Base-by-base conservation (phyloP, 2,113 vertebrate species). In the Barbus barbus region DNA sequence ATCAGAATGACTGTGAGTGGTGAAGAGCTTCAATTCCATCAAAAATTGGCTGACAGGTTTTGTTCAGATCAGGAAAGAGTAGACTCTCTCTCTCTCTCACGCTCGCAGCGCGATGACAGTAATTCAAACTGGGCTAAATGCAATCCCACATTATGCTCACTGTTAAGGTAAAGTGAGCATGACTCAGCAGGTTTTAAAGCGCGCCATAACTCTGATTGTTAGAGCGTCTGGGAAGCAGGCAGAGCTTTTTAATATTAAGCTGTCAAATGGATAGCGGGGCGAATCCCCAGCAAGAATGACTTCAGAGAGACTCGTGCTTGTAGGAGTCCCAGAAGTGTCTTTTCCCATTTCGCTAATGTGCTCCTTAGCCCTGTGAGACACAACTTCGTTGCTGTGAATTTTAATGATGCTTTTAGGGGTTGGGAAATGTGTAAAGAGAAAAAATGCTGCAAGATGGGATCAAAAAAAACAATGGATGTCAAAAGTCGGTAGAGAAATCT, bases 181-280 rank as follows among this genome's bases (percentile, higher is more conserved):
- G 88, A 87, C 69, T 85, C 88, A 85, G 87, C 86, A 89, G 81
- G 71, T 78, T 87, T 86, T 76, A 48, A 84, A 84, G 75, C 48
- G 20, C 83, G 41, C 48, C 56, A 28, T 73, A 82, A 41, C 72
- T 78, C 14, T 71, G 75, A 86, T 83, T 80, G 71, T 53, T n/a
- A 16, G 69, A 80, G 51, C 31, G 75, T 38, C 63, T 18, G 11
- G 77, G 38, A 74, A 31, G 44, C 46, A 3, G 75, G 74, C 31
- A 51, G 51, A 80, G 69, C 80, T 73, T 78, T 84, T 78, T 63
- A 46, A 82, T 56, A 78, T 53, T 58, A 72, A 87, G 53, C 72
- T 74, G 81, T 78, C 71, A 78, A 67, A 38, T 4, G 18, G 86
- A 65, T 61, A 24, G 76, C 69, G 1, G 38, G 46, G 46, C 79